phyloP scores from a whole-genome alignment of 2,888 invertebrate genomes.

The Tanytarsus gracilentus region DNA sequence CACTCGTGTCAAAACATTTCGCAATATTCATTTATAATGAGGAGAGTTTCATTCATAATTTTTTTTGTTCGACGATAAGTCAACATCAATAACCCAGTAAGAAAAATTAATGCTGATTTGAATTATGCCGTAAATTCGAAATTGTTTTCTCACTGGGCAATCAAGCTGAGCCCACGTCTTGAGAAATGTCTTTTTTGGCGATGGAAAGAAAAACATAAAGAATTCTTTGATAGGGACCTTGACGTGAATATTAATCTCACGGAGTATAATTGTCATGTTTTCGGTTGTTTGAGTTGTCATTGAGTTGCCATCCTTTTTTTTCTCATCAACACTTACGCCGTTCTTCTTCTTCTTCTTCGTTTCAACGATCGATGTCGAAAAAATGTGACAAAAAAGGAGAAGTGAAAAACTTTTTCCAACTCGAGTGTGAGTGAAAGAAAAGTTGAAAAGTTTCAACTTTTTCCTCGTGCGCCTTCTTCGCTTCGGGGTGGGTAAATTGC shows the following conservation, averaged over 20 bases:
- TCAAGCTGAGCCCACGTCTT: constrained; percentile 10
- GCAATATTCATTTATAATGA: no score
- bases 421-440: no score
- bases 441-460: no score
- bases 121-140: no score
- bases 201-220: constrained; percentile 2
- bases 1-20: background rate
- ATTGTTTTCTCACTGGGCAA: no score
- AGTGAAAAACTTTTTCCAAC: background rate
- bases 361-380: constrained; percentile 1
- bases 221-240: constrained; percentile 19
- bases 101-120: no score
- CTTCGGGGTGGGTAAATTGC: no score
- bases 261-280: constrained; percentile 5
- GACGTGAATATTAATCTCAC: constrained; percentile 22
- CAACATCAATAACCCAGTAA: no score
- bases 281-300: constrained; percentile 22
- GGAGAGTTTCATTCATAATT: no score
- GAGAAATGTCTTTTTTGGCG: background rate
- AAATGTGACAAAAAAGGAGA: background rate
- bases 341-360: background rate
- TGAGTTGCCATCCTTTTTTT: constrained; percentile 2
- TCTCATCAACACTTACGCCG: background rate
- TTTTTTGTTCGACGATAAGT: no score
- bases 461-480: no score